Conservation (phyloP, 2,888 invertebrate genomes). For the Argyresthia goedartella region DNA sequence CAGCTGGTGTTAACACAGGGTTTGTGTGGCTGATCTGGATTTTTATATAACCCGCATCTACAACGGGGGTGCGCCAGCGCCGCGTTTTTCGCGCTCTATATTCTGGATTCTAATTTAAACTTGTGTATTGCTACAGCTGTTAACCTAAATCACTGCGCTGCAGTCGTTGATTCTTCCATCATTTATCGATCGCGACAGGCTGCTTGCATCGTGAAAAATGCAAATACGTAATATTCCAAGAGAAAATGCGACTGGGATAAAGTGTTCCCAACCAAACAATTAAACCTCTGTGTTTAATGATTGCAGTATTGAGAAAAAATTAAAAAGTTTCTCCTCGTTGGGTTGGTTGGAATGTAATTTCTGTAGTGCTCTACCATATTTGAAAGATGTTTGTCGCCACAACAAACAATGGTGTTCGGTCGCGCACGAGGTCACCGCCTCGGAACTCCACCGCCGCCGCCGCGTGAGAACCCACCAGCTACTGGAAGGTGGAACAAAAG, state of each 20-base stretch:
- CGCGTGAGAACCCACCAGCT: neutral
- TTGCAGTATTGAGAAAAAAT: too few species aligned
- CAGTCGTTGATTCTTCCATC: neutral
- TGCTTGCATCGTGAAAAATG: neutral
- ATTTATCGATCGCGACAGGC: neutral
- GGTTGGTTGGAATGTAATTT: too few species aligned
- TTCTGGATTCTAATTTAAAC: slow-evolving; percentile 1
- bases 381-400: neutral
- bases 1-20: neutral
- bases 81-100: neutral
- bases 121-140: neutral
- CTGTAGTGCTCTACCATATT: neutral
- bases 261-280: too few species aligned
- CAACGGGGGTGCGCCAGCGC: neutral
- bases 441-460: neutral
- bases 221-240: too few species aligned
- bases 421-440: neutral
- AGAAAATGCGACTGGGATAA: too few species aligned
- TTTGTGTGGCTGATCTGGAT: too few species aligned
- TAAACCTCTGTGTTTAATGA: too few species aligned
- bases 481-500: neutral
- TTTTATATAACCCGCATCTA: too few species aligned
- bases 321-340: too few species aligned
- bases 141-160: neutral
- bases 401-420: neutral